These are phyloP conservation scores for Deilephila porcellus DNA, from an alignment of 2,888 invertebrate genomes.

Conservation along the genomic window DNA sequence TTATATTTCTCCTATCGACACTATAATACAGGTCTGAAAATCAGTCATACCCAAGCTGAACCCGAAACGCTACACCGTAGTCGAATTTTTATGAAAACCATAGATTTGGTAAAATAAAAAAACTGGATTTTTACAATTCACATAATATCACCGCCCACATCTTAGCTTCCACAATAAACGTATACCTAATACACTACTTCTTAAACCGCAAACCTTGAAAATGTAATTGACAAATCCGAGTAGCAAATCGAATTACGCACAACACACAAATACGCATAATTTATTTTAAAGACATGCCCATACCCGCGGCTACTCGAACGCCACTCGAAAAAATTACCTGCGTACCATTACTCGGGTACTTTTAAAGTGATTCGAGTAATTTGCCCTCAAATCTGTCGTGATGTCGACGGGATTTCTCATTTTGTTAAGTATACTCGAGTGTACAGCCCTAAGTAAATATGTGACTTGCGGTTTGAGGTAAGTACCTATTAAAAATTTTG, in stretches of 20 bases:
- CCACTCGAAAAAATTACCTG: constrained; percentile 59
- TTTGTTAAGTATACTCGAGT: constrained; percentile 27
- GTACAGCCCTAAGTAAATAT: constrained; percentile 21
- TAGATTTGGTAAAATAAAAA: too few relatives aligned
- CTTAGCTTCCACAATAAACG: too few relatives aligned
- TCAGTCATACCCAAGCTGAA: too few relatives aligned
- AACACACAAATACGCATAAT: constrained; percentile 31
- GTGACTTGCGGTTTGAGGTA: not conserved
- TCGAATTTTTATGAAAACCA: too few relatives aligned
- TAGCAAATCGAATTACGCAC: constrained; percentile 43
- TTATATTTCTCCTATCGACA: too few relatives aligned
- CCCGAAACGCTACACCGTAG: too few relatives aligned
- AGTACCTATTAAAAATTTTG: constrained; percentile 7
- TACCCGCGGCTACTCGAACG: constrained; percentile 43
- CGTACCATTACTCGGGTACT: constrained; percentile 36
- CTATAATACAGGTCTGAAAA: too few relatives aligned
- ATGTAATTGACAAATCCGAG: constrained; percentile 36
- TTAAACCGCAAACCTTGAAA: constrained; percentile 10
- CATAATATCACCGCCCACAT: too few relatives aligned
- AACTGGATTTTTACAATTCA: too few relatives aligned
- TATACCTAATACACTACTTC: not conserved
- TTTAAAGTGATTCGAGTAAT: constrained; percentile 44
- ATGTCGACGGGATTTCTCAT: constrained; percentile 28
- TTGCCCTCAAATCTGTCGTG: constrained; percentile 36
- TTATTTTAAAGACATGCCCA: constrained; percentile 42